These are phyloP conservation scores for Castor canadensis DNA, from an alignment of 2,113 vertebrate species.

Conservation along the genomic window DNA sequence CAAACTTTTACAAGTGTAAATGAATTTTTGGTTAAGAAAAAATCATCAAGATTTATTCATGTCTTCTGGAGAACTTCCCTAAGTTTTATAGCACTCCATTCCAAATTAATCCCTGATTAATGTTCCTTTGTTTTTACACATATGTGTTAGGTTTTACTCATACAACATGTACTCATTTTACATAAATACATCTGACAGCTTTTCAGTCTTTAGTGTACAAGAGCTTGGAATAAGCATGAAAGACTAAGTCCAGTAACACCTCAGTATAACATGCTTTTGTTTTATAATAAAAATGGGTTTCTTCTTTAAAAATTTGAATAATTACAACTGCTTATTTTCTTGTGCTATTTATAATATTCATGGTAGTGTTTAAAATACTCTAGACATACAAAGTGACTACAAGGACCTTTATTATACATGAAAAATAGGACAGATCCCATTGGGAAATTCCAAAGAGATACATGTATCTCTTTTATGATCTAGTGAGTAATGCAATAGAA, in stretches of 20 bases:
- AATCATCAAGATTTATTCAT: slow-evolving; percentile 4
- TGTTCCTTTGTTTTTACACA: slow-evolving; percentile 63
- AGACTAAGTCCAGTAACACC: slow-evolving; percentile 56
- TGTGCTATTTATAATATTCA: slow-evolving; percentile 79
- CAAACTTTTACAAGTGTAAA: not conserved
- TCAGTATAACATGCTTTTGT: slow-evolving; percentile 64
- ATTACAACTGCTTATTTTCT: slow-evolving; percentile 78
- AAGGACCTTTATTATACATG: not conserved
- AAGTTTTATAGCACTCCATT: slow-evolving; percentile 60
- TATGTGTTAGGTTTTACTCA: slow-evolving; percentile 66
- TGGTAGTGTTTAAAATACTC: slow-evolving; percentile 43
- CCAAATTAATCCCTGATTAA: slow-evolving; percentile 72
- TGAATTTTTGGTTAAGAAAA: slow-evolving; percentile 29
- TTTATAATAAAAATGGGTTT: slow-evolving; percentile 74
- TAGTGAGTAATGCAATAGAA: not conserved
- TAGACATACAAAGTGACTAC: not conserved
- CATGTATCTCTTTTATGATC: not conserved
- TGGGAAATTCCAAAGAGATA: not conserved
- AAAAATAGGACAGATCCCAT: not conserved
- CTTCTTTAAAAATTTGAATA: slow-evolving; percentile 74
- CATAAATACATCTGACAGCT: slow-evolving; percentile 51
- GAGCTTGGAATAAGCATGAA: slow-evolving; percentile 42
- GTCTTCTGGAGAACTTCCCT: slow-evolving; percentile 54
- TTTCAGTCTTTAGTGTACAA: slow-evolving; percentile 58
- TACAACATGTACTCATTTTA: slow-evolving; percentile 42